A percentile compares a stretch with the other conserved stretches of the same genome.
Conservation (phyloP, 2,113 vertebrate genomes). For the Callospermophilus lateralis region DNA sequence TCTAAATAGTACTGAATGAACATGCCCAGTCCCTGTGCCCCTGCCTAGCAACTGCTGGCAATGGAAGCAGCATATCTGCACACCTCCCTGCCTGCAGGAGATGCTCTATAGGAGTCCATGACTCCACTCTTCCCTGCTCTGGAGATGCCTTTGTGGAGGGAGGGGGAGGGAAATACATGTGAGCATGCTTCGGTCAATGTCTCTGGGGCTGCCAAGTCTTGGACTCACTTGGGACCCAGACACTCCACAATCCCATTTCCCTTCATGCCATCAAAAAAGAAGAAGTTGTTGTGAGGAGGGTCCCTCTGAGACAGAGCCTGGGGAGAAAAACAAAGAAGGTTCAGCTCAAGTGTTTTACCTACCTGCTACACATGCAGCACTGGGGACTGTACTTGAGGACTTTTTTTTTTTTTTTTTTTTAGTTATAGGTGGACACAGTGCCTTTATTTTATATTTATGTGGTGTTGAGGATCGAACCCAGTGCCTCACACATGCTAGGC, state of each 20-base stretch:
- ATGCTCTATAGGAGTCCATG: neutral
- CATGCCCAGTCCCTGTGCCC: neutral
- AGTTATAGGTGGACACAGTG: too few relatives aligned
- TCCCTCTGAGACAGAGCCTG: constrained; percentile 96
- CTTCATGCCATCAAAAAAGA: constrained; percentile 95
- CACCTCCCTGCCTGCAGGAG: rapidly evolving
- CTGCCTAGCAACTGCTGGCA: neutral
- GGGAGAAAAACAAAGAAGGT: neutral
- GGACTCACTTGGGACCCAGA: constrained; percentile 89
- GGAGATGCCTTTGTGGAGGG: neutral
- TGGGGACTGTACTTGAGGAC: neutral
- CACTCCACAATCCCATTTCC: constrained; percentile 94
- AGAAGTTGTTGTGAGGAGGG: constrained; percentile 95
- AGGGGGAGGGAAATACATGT: rapidly evolving
- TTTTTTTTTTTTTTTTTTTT: neutral
- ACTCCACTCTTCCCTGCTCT: neutral
- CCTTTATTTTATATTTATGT: too few relatives aligned
- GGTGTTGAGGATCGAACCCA: too few relatives aligned
- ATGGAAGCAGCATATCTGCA: neutral
- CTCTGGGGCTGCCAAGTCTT: rapidly evolving
- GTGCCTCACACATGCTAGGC: too few relatives aligned
- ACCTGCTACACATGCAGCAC: too few relatives aligned
- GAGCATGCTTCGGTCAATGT: neutral
- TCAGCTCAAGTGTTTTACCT: neutral
- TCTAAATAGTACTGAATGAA: rapidly evolving